Conservation (phyloP, 1,140 invertebrate genomes). For the Drosophila pseudoananassae region DNA sequence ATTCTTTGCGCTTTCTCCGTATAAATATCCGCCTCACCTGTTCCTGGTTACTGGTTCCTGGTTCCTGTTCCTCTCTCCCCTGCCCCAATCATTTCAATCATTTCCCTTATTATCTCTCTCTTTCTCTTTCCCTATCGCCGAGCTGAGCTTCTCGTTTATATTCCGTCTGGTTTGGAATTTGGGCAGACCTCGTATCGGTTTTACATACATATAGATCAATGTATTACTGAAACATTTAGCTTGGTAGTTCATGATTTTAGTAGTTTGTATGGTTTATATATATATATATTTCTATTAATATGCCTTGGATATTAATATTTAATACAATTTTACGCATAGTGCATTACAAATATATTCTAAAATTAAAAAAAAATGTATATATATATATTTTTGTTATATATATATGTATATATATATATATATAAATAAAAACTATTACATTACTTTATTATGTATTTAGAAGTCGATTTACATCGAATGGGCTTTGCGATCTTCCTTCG, state of each 20-base stretch:
- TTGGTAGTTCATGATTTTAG: conserved; percentile 56
- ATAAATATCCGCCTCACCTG: conserved; percentile 22
- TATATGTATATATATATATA: conserved; percentile 31
- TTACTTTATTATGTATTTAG: conserved; percentile 70
- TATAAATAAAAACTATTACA: conserved; percentile 74
- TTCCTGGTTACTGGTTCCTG: background rate
- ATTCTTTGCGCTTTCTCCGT: conserved; percentile 17
- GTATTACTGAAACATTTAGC: conserved; percentile 75
- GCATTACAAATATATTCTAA: conserved; percentile 69
- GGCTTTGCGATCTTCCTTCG: conserved; percentile 14
- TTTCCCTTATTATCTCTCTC: background rate
- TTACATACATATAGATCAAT: conserved; percentile 71
- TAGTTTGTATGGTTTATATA: conserved; percentile 39
- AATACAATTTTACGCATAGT: conserved; percentile 72
- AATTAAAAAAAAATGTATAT: conserved; percentile 66
- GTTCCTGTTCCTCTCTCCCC: background rate
- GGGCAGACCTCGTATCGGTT: conserved; percentile 53
- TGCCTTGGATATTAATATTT: conserved; percentile 73
- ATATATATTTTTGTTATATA: conserved; percentile 24
- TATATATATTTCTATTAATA: conserved; percentile 67
- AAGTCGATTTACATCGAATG: conserved; percentile 57
- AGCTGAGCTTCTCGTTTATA: conserved; percentile 23
- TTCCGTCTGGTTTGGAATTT: conserved; percentile 22
- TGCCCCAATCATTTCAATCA: no score
- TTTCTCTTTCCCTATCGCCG: conserved; percentile 7